A percentile compares a stretch with the other conserved stretches of the same genome.
These are phyloP conservation scores for Clamator glandarius DNA, from an alignment of 2,797 vertebrate genomes.

Conservation along the genomic window DNA sequence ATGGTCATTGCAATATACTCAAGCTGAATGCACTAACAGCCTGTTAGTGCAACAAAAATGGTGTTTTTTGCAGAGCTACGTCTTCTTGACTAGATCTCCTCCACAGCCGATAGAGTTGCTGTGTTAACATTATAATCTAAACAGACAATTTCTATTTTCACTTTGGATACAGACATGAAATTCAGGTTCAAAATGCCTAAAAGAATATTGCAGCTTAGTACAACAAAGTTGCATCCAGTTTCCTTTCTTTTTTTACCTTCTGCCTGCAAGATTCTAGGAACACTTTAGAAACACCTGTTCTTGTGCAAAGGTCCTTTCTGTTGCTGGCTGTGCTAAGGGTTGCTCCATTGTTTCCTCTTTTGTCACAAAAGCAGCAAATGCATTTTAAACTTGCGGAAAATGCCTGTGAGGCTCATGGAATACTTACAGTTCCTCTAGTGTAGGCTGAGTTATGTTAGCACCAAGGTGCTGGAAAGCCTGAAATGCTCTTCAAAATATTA, in stretches of 20 bases:
- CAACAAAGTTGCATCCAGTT: background rate
- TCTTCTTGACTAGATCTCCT: background rate
- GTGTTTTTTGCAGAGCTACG: background rate
- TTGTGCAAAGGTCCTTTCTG: background rate
- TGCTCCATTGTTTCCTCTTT: background rate
- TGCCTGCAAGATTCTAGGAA: background rate
- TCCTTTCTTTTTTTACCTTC: background rate
- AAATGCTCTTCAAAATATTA: background rate
- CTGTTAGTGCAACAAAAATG: background rate
- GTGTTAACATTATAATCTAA: background rate
- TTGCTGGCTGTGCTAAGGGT: background rate
- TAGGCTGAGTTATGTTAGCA: background rate
- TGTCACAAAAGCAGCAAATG: background rate
- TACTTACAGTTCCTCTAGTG: background rate
- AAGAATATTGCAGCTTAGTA: background rate
- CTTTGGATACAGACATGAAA: background rate
- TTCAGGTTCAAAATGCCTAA: background rate
- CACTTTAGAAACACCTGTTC: background rate
- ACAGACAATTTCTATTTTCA: background rate
- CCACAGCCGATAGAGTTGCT: background rate
- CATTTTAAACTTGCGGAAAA: background rate
- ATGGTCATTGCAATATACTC: background rate
- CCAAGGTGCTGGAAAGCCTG: background rate
- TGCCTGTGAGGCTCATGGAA: background rate
- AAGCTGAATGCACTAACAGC: background rate